A percentile compares a stretch with the other conserved stretches of the same genome.
These are phyloP conservation scores for Tachystola acroxantha DNA, from an alignment of 2,888 invertebrate species.

Conservation along the genomic window DNA sequence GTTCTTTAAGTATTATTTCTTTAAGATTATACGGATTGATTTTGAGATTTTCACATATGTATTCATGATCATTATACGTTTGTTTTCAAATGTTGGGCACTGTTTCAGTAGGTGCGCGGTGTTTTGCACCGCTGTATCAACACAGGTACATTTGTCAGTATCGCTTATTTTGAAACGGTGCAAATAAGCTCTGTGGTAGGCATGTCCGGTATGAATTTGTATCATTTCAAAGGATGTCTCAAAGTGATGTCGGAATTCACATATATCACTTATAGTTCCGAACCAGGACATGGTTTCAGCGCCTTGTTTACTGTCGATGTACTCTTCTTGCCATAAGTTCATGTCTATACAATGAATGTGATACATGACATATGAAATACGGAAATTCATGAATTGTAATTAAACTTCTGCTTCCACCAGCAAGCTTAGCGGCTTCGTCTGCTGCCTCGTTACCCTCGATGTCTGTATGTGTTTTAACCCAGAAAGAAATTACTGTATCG, in stretches of 20 bases:
- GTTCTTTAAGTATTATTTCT: too few relatives aligned
- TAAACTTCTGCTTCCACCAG: not conserved
- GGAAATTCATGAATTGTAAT: not conserved
- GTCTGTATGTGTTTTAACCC: not conserved
- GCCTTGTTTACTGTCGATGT: not conserved
- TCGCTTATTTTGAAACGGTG: not conserved
- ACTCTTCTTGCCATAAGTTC: not conserved
- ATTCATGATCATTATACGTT: too few relatives aligned
- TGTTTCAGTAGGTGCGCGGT: not conserved
- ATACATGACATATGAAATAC: not conserved
- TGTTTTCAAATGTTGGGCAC: not conserved
- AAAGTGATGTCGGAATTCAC: not conserved
- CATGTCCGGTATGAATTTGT: not conserved
- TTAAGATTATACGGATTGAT: too few relatives aligned
- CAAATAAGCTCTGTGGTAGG: not conserved
- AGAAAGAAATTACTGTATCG: too few relatives aligned
- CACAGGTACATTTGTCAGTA: not conserved
- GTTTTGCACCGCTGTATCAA: not conserved
- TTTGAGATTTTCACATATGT: too few relatives aligned
- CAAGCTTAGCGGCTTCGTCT: not conserved
- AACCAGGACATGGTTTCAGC: too few relatives aligned
- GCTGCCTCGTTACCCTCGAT: constrained; percentile 1
- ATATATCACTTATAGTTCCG: too few relatives aligned
- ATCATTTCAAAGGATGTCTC: too few relatives aligned
- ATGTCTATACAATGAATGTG: not conserved